phyloP scores from a whole-genome alignment of 2,797 vertebrate genomes.

The Sebastes hubbsi region DNA sequence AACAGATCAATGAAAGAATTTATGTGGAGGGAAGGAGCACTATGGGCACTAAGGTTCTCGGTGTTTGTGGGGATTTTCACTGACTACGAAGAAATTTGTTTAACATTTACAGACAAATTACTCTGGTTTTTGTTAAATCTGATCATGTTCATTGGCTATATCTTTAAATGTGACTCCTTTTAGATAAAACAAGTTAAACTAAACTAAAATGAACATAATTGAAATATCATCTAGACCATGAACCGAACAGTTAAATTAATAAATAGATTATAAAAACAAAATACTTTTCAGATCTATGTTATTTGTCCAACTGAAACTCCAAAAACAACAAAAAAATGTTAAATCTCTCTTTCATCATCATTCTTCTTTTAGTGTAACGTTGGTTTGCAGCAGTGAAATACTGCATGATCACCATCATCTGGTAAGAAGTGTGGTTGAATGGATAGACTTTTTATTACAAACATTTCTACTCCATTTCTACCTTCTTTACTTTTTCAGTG shows the following conservation, averaged over 20 bases:
- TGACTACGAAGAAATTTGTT: background rate
- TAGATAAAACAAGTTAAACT: background rate
- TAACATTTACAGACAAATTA: background rate
- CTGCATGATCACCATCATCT: background rate
- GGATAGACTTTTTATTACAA: too few relatives aligned
- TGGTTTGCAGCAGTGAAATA: background rate
- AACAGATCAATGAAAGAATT: background rate
- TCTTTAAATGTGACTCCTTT: background rate
- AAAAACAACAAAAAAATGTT: background rate
- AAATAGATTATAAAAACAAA: background rate
- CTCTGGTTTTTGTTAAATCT: background rate
- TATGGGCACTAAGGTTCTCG: background rate
- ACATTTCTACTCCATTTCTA: background rate
- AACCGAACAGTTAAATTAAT: background rate
- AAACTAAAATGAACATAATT: background rate
- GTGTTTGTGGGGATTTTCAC: background rate
- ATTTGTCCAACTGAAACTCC: background rate
- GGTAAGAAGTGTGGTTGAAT: too few relatives aligned
- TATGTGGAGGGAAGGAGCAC: background rate
- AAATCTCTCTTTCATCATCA: background rate
- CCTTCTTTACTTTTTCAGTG: background rate
- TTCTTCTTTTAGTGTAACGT: background rate
- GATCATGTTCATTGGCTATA: background rate
- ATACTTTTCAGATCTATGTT: background rate
- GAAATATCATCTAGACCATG: background rate